Evolutionary conservation across 2,888 invertebrate species (phyloP).

Genomic region (Diarsia mendica): DNA sequence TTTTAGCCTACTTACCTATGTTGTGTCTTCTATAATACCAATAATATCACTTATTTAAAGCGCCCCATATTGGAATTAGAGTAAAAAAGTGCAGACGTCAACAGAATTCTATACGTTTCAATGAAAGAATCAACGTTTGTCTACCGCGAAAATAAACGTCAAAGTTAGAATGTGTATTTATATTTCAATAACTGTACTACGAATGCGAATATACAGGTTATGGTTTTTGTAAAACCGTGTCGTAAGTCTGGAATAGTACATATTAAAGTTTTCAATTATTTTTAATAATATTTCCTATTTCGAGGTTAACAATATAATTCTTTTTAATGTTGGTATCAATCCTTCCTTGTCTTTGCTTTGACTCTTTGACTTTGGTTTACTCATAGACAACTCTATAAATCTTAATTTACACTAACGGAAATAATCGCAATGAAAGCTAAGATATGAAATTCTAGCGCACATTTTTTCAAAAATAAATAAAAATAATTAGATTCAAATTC

Average conservation of each 20-base stretch:
- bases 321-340: slow-evolving; percentile 46
- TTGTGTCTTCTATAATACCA: slow-evolving; percentile 28
- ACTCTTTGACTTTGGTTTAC: slow-evolving; percentile 11
- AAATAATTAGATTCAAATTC: no score
- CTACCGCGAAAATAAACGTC: slow-evolving; percentile 74
- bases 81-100: slow-evolving; percentile 69
- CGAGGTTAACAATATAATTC: slow-evolving; percentile 50
- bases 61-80: slow-evolving; percentile 31
- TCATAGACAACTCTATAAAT: slow-evolving; percentile 10
- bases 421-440: background rate
- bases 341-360: slow-evolving; percentile 1
- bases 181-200: background rate
- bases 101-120: slow-evolving; percentile 64
- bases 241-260: background rate
- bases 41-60: slow-evolving; percentile 30
- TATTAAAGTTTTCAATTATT: slow-evolving; percentile 1
- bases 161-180: slow-evolving; percentile 53
- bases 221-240: background rate
- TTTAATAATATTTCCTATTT: slow-evolving; percentile 1
- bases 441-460: no score
- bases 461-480: no score
- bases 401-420: background rate
- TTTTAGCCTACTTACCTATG: slow-evolving; percentile 64
- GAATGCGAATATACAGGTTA: background rate
- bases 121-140: slow-evolving; percentile 61